Evolutionary conservation across 1,140 invertebrate species (phyloP).

Genomic region (Drosophila arawakana): DNA sequence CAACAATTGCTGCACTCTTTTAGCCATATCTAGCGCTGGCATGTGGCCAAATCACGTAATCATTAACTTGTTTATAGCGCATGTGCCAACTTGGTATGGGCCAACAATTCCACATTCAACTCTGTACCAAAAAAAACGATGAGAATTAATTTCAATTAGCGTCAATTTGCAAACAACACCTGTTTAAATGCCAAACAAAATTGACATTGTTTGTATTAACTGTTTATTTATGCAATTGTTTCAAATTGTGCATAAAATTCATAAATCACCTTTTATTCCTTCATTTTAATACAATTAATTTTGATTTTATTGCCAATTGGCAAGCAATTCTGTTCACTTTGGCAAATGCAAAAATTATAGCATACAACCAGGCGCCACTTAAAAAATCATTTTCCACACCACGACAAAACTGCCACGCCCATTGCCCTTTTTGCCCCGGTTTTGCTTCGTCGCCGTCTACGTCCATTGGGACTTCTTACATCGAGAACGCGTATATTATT

Average conservation of each 20-base stretch:
- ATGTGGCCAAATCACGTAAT: slow-evolving; percentile 81
- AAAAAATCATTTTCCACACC: slow-evolving; percentile 27
- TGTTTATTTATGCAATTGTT: neutral
- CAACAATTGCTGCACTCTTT: slow-evolving; percentile 23
- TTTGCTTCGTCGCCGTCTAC: neutral
- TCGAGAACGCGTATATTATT: slow-evolving; percentile 24
- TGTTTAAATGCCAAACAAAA: slow-evolving; percentile 18
- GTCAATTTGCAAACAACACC: slow-evolving; percentile 61
- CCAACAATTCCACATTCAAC: slow-evolving; percentile 10
- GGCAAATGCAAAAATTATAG: slow-evolving; percentile 44
- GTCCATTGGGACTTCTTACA: slow-evolving; percentile 23
- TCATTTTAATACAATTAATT: slow-evolving; percentile 25
- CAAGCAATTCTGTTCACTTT: slow-evolving; percentile 4
- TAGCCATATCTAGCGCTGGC: slow-evolving; percentile 56
- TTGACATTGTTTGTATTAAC: slow-evolving; percentile 6
- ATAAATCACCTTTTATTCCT: slow-evolving; percentile 8
- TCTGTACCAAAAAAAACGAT: slow-evolving; percentile 24
- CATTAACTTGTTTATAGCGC: slow-evolving; percentile 76
- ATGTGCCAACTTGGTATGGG: slow-evolving; percentile 63
- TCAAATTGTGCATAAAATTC: neutral
- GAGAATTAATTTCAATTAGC: slow-evolving; percentile 79
- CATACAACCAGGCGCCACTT: slow-evolving; percentile 54
- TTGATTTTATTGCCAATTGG: slow-evolving; percentile 15
- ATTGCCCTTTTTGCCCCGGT: slow-evolving; percentile 5
- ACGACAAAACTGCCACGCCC: slow-evolving; percentile 53